Percentiles rank a stretch among this genome's conserved stretches.
Evolutionary conservation across 2,113 vertebrate species (phyloP).

Genomic region (Monopterus albus): DNA sequence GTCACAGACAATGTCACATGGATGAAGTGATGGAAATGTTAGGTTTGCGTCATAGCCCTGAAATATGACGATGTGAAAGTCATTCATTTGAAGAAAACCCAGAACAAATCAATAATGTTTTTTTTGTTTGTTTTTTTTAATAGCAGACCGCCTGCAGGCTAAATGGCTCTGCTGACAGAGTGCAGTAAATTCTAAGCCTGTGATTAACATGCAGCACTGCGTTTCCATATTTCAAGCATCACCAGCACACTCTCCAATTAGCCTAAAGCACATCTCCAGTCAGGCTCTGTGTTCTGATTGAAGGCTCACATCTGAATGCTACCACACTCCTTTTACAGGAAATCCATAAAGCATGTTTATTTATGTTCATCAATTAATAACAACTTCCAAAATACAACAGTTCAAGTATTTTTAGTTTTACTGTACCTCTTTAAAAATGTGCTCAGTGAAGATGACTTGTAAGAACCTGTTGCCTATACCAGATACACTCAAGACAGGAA

Average conservation of each 20-base stretch:
- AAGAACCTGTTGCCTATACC: no score
- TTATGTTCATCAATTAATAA: no score
- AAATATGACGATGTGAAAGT: neutral
- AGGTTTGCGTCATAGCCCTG: neutral
- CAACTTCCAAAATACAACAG: no score
- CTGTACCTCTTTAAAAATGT: no score
- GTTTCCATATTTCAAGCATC: slow-evolving; percentile 36
- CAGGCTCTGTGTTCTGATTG: slow-evolving; percentile 5
- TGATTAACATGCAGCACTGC: slow-evolving; percentile 42
- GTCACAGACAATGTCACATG: slow-evolving; percentile 22
- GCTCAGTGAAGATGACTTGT: no score
- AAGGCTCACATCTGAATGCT: no score
- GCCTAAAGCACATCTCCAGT: slow-evolving; percentile 24
- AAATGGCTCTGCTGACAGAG: neutral
- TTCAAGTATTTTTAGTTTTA: no score
- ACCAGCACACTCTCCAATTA: slow-evolving; percentile 19
- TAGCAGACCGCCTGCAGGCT: neutral
- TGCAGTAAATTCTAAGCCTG: slow-evolving; percentile 4
- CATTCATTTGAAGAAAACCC: neutral
- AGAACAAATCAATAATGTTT: no score
- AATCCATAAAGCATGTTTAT: no score
- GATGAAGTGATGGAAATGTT: slow-evolving; percentile 35
- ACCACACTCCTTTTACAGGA: no score
- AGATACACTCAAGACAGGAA: no score
- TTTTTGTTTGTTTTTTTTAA: no score